A percentile compares a stretch with the other conserved stretches of the same genome.
Conservation (phyloP, 2,888 invertebrate genomes). For the Craniophora ligustri region DNA sequence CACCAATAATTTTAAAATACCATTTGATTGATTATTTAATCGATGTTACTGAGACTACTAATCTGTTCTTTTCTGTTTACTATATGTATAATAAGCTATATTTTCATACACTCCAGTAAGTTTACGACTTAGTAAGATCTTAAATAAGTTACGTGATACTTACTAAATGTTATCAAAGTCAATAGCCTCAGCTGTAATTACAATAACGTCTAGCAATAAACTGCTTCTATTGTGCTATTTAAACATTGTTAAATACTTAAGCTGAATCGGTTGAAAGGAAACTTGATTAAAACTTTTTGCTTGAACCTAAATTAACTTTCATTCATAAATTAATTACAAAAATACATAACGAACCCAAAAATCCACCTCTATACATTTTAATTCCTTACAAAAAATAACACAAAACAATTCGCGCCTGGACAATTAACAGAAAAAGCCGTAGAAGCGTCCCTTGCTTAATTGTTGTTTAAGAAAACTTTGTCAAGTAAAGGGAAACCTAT, state of each 20-base stretch:
- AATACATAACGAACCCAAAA: not conserved
- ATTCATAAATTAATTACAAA: not conserved
- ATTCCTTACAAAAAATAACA: slow-evolving; percentile 21
- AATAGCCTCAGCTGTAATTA: slow-evolving; percentile 13
- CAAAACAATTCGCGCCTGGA: slow-evolving; percentile 41
- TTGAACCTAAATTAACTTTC: not conserved
- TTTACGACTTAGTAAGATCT: slow-evolving; percentile 21
- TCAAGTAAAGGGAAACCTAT: slow-evolving; percentile 73
- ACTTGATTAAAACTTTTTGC: not conserved
- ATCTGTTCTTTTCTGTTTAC: no score
- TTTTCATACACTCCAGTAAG: not conserved
- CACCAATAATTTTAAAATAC: no score
- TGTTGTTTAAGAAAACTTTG: slow-evolving; percentile 63
- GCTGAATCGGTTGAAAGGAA: not conserved
- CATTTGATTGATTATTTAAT: no score
- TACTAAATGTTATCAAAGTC: slow-evolving; percentile 19
- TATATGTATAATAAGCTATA: no score
- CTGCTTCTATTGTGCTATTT: not conserved
- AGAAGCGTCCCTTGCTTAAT: slow-evolving; percentile 55
- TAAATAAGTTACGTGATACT: slow-evolving; percentile 10
- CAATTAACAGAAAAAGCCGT: slow-evolving; percentile 49
- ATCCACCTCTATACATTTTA: slow-evolving; percentile 7
- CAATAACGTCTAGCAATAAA: slow-evolving; percentile 7
- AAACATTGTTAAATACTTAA: not conserved
- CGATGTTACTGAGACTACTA: no score